Evolutionary conservation across 2,888 invertebrate species (phyloP), one percentile per base, ranked within the genome.

Genomic region (Pherbina coryleti): DNA sequence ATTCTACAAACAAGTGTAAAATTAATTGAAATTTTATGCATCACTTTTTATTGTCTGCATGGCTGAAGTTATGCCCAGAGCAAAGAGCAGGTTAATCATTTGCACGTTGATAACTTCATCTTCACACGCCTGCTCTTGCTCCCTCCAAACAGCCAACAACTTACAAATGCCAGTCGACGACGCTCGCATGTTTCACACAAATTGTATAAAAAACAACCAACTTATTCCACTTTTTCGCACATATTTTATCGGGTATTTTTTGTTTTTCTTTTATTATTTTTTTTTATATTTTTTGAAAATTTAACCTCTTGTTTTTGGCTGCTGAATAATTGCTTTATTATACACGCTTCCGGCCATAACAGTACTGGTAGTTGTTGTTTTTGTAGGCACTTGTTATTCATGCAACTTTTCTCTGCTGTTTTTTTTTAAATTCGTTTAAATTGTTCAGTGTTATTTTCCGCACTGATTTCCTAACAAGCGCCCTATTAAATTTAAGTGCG

Each of bases 271-370:
- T 44, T 44, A 37, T 44, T 44, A 44, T 44, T 44, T 11, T 69
- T 22, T 49, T 37, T 9, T 14, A 44, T 11, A 60, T 44, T 72
- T 44, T 44, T 9, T 19, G 19, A 37, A 60, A 73, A 73, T 62
- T 73, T 62, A 73, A 73, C 60, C 73, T 73, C 19, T 60, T 73
- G 62, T 70, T 70, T 70, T 51, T 17, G 34, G 25, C 25, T 37
- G 55, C 34, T 9, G 28, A 69, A 25, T 69, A 51, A 69, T 69
- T 28, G 25, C 69, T 25, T 69, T 17, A 69, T 69, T 69, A 69
- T 69, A 34, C 51, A 31, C 7, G 64, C 28, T 64, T 31, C 64
- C 31, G 28, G 31, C 28, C 31, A 25, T 14, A 19, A 25, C 17
- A 62, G 55, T 53, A 17, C 1, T 55, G 19, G 53, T 53, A n/a